A percentile compares a stretch with the other conserved stretches of the same genome.
phyloP scores from a whole-genome alignment of 1,140 invertebrate species.

The Pteromalus puparum region DNA sequence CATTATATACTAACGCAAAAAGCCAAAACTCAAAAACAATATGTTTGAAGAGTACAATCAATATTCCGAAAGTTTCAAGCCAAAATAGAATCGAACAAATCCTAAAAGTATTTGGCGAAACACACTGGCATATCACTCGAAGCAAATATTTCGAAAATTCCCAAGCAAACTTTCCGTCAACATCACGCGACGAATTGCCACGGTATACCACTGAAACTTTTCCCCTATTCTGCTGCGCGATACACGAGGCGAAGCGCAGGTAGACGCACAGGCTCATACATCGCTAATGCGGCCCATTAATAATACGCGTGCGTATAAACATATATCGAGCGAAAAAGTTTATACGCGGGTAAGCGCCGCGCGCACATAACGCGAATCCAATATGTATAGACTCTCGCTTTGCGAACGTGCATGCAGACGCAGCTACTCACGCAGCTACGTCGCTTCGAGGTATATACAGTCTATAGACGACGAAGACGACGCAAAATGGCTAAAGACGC shows the following conservation, averaged over 20 bases:
- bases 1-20: no score
- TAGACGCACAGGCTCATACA: background rate
- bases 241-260: background rate
- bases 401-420: no score
- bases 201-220: no score
- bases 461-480: background rate
- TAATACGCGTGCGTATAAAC: background rate
- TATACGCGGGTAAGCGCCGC: background rate
- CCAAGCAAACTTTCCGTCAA: background rate
- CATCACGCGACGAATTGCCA: no score
- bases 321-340: slow-evolving; percentile 1
- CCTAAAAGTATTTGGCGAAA: no score
- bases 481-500: background rate
- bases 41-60: no score
- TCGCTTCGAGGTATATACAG: background rate
- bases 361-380: background rate
- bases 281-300: background rate
- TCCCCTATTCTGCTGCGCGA: no score
- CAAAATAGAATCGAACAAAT: no score
- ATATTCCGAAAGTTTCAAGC: no score
- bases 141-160: background rate
- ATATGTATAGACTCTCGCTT: background rate
- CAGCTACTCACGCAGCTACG: background rate
- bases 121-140: no score
- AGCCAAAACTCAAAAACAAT: no score